Evolutionary conservation across 2,888 invertebrate genomes (phyloP), one percentile per base, ranked within the genome.

Genomic region (Smittia sp.): DNA sequence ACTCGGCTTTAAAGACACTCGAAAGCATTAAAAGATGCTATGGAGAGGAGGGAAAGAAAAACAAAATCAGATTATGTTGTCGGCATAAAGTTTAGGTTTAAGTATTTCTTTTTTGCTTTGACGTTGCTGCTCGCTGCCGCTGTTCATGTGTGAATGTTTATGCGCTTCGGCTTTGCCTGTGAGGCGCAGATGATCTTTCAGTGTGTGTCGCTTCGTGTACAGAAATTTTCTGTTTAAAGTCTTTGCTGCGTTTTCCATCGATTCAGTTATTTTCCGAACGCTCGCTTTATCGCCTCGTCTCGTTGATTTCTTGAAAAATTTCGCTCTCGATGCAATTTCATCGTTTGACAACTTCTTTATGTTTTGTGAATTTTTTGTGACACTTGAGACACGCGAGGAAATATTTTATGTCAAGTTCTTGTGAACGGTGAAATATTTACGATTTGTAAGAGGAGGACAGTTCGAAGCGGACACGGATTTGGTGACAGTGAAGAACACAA

Each of bases 261-360:
- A 63, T 63, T 63, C 63, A 63, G 63, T 63, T 63, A 63, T 63
- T 63, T 63, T 22, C 63, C 63, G 63, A 27, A 7, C 25, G 25
- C 25, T 63, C 63, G 63, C 1, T 4, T 25, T 22, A 15, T 11
- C 46, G 46, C 9, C 32, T 32, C 32, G 32, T 32, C 32, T 32
- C 32, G 32, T 32, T 9, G 9, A 32, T 32, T 32, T 32, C n/a
- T 46, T n/a, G n/a, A 46, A 46, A 11, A 6, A 11, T 20, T 58
- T 58, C 18, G 25, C 25, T 27, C 20, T 22, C 27, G 63, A 63
- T 27, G 25, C 27, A 63, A 25, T n/a, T 63, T 27, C 22, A n/a
- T 27, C 13, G 20, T 27, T 24, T 25, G 18, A 58, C 4, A 27
- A 63, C n/a, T 63, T 18, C 18, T 63, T 63, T 6, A 27, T 63